A percentile compares a stretch with the other conserved stretches of the same genome.
These are phyloP conservation scores for Pseudochromis fuscus DNA, from an alignment of 2,797 vertebrate genomes.

Conservation along the genomic window DNA sequence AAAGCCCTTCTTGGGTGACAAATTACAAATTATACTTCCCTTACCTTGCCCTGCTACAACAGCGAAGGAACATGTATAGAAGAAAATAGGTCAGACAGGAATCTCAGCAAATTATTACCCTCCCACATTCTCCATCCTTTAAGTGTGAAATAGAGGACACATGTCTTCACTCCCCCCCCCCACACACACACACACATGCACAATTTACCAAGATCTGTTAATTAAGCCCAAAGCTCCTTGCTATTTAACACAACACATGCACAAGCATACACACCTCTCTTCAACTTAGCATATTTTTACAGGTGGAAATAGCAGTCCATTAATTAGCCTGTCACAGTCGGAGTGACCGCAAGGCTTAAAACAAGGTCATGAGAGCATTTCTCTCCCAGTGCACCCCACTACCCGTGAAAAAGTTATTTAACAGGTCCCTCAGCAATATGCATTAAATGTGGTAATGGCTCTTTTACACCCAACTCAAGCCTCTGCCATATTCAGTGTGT, in stretches of 20 bases:
- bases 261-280: constrained; percentile 36
- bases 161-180: not conserved
- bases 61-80: constrained; percentile 21
- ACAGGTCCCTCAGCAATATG: constrained; percentile 43
- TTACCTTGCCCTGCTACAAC: not conserved
- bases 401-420: constrained; percentile 61
- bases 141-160: constrained; percentile 11
- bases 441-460: constrained; percentile 27
- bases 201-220: constrained; percentile 55
- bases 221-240: constrained; percentile 57
- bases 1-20: constrained; percentile 16
- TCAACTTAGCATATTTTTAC: constrained; percentile 63
- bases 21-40: constrained; percentile 15
- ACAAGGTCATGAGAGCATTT: constrained; percentile 70
- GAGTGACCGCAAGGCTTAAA: constrained; percentile 52
- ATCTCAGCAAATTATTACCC: constrained; percentile 44
- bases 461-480: constrained; percentile 17
- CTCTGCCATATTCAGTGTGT: not conserved
- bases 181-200: constrained; percentile 1
- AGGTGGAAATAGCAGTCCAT: constrained; percentile 72
- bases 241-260: constrained; percentile 51
- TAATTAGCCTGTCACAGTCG: constrained; percentile 77
- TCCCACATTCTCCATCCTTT: constrained; percentile 53
- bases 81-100: constrained; percentile 69
- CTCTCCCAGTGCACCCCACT: constrained; percentile 25